phyloP scores from a whole-genome alignment of 2,113 vertebrate genomes.

The Synodontis membranacea region DNA sequence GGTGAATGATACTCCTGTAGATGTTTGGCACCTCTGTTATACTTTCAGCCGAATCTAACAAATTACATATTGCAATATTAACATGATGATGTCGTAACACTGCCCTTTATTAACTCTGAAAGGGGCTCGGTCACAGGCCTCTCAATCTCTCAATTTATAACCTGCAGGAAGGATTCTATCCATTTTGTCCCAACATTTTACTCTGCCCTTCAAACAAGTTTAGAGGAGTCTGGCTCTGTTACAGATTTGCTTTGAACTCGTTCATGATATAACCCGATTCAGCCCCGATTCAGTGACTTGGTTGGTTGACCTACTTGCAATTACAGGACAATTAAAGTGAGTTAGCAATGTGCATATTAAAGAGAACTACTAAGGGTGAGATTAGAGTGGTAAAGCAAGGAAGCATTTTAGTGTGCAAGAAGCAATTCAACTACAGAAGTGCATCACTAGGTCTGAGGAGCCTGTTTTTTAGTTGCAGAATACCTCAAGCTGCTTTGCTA shows the following conservation, averaged over 20 bases:
- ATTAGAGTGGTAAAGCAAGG: constrained; percentile 26
- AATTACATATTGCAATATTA: not conserved
- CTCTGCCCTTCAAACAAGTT: not conserved
- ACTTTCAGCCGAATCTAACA: not conserved
- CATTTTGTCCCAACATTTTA: not conserved
- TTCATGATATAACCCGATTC: not conserved
- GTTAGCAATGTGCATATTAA: constrained; percentile 45
- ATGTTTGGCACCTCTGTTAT: not conserved
- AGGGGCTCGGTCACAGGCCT: not conserved
- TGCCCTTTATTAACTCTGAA: not conserved
- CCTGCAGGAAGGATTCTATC: not conserved
- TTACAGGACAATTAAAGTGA: constrained; percentile 5
- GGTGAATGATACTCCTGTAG: not conserved
- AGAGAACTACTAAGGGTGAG: constrained; percentile 51
- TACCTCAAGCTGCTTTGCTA: constrained; percentile 84
- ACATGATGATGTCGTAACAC: not conserved
- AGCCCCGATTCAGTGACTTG: not conserved
- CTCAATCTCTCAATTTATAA: not conserved
- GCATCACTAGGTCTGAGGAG: constrained; percentile 66
- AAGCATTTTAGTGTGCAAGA: constrained; percentile 64
- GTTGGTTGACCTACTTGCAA: constrained; percentile 54
- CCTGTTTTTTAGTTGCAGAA: constrained; percentile 68
- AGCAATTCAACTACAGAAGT: constrained; percentile 53
- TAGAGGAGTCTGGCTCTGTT: not conserved
- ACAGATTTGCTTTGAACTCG: not conserved